A percentile compares a stretch with the other conserved stretches of the same genome.
Evolutionary conservation across 92 coral and sea anemone species (phyloP).

Genomic region (Porites divaricata): DNA sequence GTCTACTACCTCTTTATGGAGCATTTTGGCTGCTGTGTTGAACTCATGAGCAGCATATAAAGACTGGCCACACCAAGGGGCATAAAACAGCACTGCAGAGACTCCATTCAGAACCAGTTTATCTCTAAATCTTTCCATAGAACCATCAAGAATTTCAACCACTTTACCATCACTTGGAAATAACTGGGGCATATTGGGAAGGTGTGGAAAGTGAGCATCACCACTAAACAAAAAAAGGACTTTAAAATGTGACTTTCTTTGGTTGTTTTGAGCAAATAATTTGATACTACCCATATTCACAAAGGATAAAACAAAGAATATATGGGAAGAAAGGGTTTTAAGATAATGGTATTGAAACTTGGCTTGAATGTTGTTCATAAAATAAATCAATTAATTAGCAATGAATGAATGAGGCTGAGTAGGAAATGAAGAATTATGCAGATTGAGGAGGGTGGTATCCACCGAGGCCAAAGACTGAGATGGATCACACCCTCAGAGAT

Average conservation of each 20-base stretch:
- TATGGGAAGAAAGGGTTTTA: no score
- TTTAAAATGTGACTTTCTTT: not conserved
- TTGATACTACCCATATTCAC: no score
- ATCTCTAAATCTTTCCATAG: constrained; percentile 71
- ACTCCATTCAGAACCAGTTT: constrained; percentile 57
- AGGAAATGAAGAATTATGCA: no score
- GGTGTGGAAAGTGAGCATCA: constrained; percentile 26
- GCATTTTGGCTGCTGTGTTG: constrained; percentile 69
- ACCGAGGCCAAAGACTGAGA: no score
- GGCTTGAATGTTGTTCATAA: no score
- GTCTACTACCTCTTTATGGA: constrained; percentile 72
- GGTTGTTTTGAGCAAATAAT: not conserved
- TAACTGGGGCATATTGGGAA: constrained; percentile 56
- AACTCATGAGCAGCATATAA: constrained; percentile 71
- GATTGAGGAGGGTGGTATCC: no score
- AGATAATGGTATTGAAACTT: no score
- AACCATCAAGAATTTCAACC: constrained; percentile 87
- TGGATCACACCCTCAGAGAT: no score
- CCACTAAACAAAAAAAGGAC: constrained; percentile 46
- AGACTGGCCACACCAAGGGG: constrained; percentile 98
- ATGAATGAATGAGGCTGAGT: no score
- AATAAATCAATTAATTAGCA: no score
- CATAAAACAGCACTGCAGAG: constrained; percentile 85
- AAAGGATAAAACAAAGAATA: no score
- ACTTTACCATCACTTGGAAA: constrained; percentile 69